Conservation (phyloP, 2,888 invertebrate species). For the Drosophila formosana region DNA sequence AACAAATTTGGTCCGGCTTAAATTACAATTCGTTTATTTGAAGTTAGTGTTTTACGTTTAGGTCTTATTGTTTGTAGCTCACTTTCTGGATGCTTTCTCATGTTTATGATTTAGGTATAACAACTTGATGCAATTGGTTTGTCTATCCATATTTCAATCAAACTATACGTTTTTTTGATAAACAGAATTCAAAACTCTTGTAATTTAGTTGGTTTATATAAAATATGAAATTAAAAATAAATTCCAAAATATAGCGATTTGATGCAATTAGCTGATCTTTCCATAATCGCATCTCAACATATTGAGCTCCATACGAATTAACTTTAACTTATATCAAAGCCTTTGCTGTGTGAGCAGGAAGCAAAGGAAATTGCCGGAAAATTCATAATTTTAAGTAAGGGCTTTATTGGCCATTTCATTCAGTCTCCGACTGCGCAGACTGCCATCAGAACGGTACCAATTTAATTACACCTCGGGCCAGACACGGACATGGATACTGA, state of each 20-base stretch:
- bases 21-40: too few relatives aligned
- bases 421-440: background rate
- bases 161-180: background rate
- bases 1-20: too few relatives aligned
- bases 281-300: background rate
- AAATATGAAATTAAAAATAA: background rate
- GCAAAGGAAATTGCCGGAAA: background rate
- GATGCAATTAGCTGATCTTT: background rate
- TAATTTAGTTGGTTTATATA: too few relatives aligned
- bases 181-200: too few relatives aligned
- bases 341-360: background rate
- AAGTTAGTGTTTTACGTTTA: too few relatives aligned
- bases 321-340: background rate
- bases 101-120: too few relatives aligned
- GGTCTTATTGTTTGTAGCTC: too few relatives aligned
- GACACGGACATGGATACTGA: conserved; percentile 12
- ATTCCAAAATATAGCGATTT: background rate
- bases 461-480: conserved; percentile 67
- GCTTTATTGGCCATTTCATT: conserved; percentile 30
- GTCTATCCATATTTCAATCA: background rate
- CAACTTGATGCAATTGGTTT: too few relatives aligned
- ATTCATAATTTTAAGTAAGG: conserved; percentile 26
- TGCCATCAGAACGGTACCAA: conserved; percentile 43
- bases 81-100: too few relatives aligned
- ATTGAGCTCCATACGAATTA: background rate